Evolutionary conservation across 2,888 invertebrate species (phyloP), one percentile per base, ranked within the genome.

Genomic region (Lycocerus yunnanus): DNA sequence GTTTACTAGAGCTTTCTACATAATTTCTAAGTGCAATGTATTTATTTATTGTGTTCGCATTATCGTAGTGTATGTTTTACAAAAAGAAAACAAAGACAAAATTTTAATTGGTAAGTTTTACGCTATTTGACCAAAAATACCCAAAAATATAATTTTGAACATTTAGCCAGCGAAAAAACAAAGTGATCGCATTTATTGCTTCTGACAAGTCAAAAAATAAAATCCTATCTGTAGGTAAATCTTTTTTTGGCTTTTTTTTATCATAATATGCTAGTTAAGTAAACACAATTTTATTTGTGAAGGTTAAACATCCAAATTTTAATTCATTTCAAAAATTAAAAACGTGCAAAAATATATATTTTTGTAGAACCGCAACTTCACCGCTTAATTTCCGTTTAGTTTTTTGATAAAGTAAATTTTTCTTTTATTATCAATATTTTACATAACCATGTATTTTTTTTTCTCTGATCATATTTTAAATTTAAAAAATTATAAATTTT

Each of bases 21-120:
- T 78, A 78, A 80, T 79, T 81, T 81, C 66, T 80, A 83, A 83
- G 83, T 84, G 84, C 82, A 82, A 84, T 84, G 83, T 81, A 82
- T 76, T 73, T 73, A 67, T 73, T 66, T n/a, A 58, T 65, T 58
- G 73, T 71, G 61, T 66, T 60, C 65, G 67, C 58, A 24, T n/a
- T 68, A 24, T n/a, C 43, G 5, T 43, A 43, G 43, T 43, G 43
- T n/a, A 43, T 43, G 43, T 43, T 43, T n/a, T 43, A 43, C 43
- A 43, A 43, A 43, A 43, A 43, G 43, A 43, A 43, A 43, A 43
- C 43, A 43, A 43, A 43, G n/a, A 43, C 8, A 21, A 43, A 13
- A 43, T 43, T 43, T 43, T 43, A 43, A 43, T 43, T 1, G 43
- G 43, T 43, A 43, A 43, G 43, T n/a, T n/a, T n/a, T n/a, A n/a